These are phyloP conservation scores for Euleptes europaea DNA, from an alignment of 2,113 vertebrate genomes.

Conservation along the genomic window DNA sequence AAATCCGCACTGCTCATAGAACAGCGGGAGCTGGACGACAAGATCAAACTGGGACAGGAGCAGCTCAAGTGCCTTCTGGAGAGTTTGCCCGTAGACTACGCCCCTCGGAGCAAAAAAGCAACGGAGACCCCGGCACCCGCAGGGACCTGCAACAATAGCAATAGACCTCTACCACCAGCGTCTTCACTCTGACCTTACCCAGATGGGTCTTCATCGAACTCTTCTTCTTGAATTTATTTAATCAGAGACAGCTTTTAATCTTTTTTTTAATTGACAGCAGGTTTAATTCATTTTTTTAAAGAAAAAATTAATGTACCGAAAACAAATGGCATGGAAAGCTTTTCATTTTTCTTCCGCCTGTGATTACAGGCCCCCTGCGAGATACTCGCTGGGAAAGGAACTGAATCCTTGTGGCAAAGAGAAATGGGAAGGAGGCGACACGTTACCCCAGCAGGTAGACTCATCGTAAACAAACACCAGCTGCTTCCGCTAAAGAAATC, in stretches of 20 bases:
- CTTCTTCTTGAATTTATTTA: conserved; percentile 42
- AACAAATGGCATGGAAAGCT: conserved; percentile 40
- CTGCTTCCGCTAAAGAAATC: conserved; percentile 28
- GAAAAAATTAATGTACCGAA: conserved; percentile 49
- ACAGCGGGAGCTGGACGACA: conserved; percentile 91
- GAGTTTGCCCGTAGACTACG: conserved; percentile 75
- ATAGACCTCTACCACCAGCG: conserved; percentile 47
- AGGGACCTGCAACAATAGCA: conserved; percentile 39
- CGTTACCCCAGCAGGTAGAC: background rate
- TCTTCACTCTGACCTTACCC: conserved; percentile 68
- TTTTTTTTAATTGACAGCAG: conserved; percentile 27
- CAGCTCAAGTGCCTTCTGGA: conserved; percentile 86
- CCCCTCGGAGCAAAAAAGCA: conserved; percentile 51
- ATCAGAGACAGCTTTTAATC: conserved; percentile 40
- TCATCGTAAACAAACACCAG: conserved; percentile 11
- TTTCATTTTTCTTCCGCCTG: conserved; percentile 33
- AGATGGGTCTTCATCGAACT: background rate
- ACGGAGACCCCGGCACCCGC: conserved; percentile 61
- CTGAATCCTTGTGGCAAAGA: background rate
- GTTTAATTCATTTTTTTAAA: conserved; percentile 13
- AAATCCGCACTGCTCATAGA: conserved; percentile 90
- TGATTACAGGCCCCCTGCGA: conserved; percentile 3
- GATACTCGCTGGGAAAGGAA: conserved; percentile 1
- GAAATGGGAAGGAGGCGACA: conserved; percentile 18
- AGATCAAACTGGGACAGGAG: conserved; percentile 88